These are phyloP conservation scores for Eonycteris spelaea DNA, from an alignment of 2,113 vertebrate species.

Conservation along the genomic window DNA sequence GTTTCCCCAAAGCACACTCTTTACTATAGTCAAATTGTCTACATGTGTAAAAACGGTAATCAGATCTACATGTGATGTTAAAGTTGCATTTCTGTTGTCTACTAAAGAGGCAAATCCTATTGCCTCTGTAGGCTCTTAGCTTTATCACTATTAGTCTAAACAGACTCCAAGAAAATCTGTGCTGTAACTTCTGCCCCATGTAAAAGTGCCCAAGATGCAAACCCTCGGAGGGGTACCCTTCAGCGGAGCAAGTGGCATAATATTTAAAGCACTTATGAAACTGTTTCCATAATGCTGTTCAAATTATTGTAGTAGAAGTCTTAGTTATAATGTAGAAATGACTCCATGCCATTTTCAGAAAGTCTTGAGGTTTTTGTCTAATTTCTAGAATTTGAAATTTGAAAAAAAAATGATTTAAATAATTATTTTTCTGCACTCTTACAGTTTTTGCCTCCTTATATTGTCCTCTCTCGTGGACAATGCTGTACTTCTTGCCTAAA, in stretches of 20 bases:
- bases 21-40: slow-evolving; percentile 66
- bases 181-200: neutral
- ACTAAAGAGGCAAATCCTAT: neutral
- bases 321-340: neutral
- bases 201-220: neutral
- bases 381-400: neutral
- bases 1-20: slow-evolving; percentile 64
- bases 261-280: slow-evolving; percentile 31
- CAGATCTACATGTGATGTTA: neutral
- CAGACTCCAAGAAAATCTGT: slow-evolving; percentile 13
- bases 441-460: slow-evolving; percentile 31
- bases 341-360: slow-evolving; percentile 39
- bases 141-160: slow-evolving; percentile 57
- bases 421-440: slow-evolving; percentile 50
- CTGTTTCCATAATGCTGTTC: slow-evolving; percentile 16
- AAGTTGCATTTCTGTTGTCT: slow-evolving; percentile 50
- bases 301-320: slow-evolving; percentile 9
- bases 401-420: neutral
- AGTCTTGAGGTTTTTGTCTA: neutral
- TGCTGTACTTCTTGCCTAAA: slow-evolving; percentile 41
- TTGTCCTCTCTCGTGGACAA: neutral
- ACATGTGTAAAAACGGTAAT: slow-evolving; percentile 64
- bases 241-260: neutral
- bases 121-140: slow-evolving; percentile 18
- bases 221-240: neutral